Evolutionary conservation across 2,888 invertebrate species (phyloP).

Genomic region (Philereme transversata): DNA sequence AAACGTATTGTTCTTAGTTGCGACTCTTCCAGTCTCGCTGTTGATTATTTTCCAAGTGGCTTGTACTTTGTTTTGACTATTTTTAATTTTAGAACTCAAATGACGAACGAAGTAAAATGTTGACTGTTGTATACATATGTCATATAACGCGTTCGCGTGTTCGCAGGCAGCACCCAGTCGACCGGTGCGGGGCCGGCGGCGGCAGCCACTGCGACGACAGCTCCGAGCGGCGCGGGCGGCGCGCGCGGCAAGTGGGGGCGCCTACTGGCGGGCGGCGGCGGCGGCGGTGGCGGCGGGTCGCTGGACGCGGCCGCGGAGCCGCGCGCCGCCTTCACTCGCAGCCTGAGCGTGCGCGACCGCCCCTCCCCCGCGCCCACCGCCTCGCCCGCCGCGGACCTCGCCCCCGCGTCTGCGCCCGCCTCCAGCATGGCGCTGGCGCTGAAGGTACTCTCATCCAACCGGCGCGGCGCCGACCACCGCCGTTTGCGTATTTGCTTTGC

Average conservation of each 20-base stretch:
- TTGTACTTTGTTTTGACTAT: too few relatives aligned
- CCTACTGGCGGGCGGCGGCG: slow-evolving; percentile 90
- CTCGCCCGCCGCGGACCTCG: slow-evolving; percentile 79
- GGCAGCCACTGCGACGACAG: slow-evolving; percentile 33
- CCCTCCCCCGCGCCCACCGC: slow-evolving; percentile 71
- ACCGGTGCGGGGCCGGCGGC: slow-evolving; percentile 48
- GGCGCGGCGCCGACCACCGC: too few relatives aligned
- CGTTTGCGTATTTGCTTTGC: neutral
- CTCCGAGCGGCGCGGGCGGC: slow-evolving; percentile 49
- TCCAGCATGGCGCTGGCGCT: slow-evolving; percentile 69
- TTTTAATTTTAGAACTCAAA: too few relatives aligned
- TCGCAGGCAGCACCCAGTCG: slow-evolving; percentile 24
- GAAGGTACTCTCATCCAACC: slow-evolving; percentile 42
- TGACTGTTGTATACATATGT: too few relatives aligned
- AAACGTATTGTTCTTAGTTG: too few relatives aligned
- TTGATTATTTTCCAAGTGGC: too few relatives aligned
- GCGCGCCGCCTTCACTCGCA: slow-evolving; percentile 76
- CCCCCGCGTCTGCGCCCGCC: slow-evolving; percentile 64
- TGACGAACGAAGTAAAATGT: too few relatives aligned
- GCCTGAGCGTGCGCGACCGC: slow-evolving; percentile 72
- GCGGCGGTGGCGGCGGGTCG: slow-evolving; percentile 81
- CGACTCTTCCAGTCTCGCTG: too few relatives aligned
- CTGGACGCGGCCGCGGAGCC: slow-evolving; percentile 56
- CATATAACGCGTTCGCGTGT: neutral
- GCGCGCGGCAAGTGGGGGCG: slow-evolving; percentile 91